A percentile compares a stretch with the other conserved stretches of the same genome.
Conservation (phyloP, 2,888 invertebrate species). For the Machimus atricapillus region DNA sequence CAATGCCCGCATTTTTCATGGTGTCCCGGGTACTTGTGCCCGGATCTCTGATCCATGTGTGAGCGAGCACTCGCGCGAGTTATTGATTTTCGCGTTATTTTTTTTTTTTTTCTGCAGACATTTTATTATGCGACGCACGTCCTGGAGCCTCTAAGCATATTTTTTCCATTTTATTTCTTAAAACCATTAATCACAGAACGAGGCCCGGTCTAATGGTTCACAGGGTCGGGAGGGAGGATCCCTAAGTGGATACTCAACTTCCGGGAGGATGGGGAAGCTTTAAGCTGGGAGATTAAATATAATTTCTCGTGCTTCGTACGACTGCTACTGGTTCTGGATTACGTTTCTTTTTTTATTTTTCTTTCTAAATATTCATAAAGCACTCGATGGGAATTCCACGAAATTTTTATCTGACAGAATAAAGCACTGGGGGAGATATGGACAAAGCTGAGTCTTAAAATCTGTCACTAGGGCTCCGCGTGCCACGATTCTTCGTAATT, state of each 20-base stretch:
- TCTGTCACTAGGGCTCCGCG: not conserved
- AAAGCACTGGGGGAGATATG: not conserved
- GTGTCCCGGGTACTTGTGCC: not conserved
- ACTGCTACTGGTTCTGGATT: constrained; percentile 4
- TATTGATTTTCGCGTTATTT: not conserved
- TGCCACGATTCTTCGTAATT: not conserved
- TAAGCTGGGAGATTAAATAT: constrained; percentile 1
- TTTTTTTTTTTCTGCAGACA: not conserved
- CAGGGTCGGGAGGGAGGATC: not conserved
- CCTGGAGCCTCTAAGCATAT: not conserved
- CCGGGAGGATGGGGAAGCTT: not conserved
- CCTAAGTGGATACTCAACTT: not conserved
- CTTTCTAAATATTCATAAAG: constrained; percentile 9
- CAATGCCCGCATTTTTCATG: not conserved
- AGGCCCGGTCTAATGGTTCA: not conserved
- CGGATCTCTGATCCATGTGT: not conserved
- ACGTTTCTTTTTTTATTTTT: not conserved
- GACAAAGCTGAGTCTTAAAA: constrained; percentile 1
- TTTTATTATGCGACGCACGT: not conserved
- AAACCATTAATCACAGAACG: not conserved
- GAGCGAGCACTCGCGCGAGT: not conserved
- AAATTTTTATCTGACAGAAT: not conserved
- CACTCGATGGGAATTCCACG: not conserved
- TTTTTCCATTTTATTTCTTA: not conserved
- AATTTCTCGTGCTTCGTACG: not conserved